Evolutionary conservation across 2,113 vertebrate genomes (phyloP), one percentile per base, ranked within the genome.

Genomic region (Tupaia chinensis): DNA sequence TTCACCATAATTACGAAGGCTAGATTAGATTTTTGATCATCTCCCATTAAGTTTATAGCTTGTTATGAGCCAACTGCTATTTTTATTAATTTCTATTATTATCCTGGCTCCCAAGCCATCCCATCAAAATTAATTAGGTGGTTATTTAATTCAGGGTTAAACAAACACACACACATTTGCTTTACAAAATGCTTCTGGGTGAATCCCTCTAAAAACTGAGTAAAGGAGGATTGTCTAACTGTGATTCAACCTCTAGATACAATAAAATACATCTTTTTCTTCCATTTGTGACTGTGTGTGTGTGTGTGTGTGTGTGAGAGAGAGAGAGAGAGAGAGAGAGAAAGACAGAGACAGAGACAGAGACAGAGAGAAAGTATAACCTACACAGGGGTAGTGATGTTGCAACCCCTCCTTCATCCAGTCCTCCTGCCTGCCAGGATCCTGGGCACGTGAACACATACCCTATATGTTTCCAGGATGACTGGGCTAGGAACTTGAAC

Each of bases 11-110:
- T 80, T 80, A 80, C 11, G 5, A 92, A 60, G 12, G 27, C 29
- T 73, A 91, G 56, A 77, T 70, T 58, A 27, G 63, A 92, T 34
- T 92, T 89, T 73, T 94, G 25, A 84, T 87, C 72, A 34, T 85
- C 73, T 94, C 82, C 16, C 32, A 91, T 22, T 81, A 70, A 22
- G 70, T 19, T 88, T 88, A 76, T 2, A 87, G 54, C 23, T 77
- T 86, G 9, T 87, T 66, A 74, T 44, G 17, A 88, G 22, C 12
- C 58, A 78, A 83, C 0, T 65, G 70, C 53, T 93, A 69, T 80
- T 94, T 89, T 94, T 54, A 79, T 73, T 81, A 68, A 91, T 92
- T 92, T 74, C 61, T 23, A 78, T 92, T 88, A 95, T 69, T 77
- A 65, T 72, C 14, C 12, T 91, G 29, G 25, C 23, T 93, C 73